Percentiles rank a stretch among this genome's conserved stretches.
Evolutionary conservation across 2,113 vertebrate genomes (phyloP).

Genomic region (Delphinapterus leucas): DNA sequence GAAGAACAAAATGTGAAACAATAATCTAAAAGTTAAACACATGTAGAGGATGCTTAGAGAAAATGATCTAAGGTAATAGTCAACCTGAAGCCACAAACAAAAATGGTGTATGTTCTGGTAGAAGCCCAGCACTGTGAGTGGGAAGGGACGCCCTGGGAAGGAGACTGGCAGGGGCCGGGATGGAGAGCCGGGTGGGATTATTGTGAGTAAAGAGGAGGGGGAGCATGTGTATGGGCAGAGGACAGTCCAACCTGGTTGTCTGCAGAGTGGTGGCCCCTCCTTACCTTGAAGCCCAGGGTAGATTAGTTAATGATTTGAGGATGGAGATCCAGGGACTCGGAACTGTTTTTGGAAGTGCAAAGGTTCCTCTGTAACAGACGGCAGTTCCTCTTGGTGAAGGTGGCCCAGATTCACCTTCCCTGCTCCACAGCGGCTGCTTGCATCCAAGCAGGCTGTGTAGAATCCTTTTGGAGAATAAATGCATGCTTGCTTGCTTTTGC

Average conservation of each 20-base stretch:
- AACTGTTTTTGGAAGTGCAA: background rate
- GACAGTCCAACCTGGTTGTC: background rate
- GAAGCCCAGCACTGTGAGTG: background rate
- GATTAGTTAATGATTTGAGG: background rate
- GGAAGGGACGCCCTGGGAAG: too few species aligned
- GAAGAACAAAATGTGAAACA: background rate
- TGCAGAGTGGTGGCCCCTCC: fast-evolving
- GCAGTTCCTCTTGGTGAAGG: too few species aligned
- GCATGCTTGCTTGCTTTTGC: background rate
- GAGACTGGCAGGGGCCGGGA: background rate
- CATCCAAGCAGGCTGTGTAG: background rate
- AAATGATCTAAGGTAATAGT: background rate
- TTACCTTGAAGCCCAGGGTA: background rate
- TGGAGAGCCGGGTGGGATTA: too few species aligned
- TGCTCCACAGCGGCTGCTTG: fast-evolving
- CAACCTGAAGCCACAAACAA: background rate
- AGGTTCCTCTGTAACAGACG: background rate
- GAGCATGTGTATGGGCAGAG: fast-evolving
- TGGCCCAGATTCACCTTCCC: too few species aligned
- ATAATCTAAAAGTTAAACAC: background rate
- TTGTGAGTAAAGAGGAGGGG: background rate
- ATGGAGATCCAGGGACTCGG: too few species aligned
- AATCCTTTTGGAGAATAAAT: background rate
- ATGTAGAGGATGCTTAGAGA: background rate
- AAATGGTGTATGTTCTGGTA: background rate